Percentiles rank a stretch among this genome's conserved stretches.
Conservation (phyloP, 2,113 vertebrate genomes). For the Pelobates fuscus region DNA sequence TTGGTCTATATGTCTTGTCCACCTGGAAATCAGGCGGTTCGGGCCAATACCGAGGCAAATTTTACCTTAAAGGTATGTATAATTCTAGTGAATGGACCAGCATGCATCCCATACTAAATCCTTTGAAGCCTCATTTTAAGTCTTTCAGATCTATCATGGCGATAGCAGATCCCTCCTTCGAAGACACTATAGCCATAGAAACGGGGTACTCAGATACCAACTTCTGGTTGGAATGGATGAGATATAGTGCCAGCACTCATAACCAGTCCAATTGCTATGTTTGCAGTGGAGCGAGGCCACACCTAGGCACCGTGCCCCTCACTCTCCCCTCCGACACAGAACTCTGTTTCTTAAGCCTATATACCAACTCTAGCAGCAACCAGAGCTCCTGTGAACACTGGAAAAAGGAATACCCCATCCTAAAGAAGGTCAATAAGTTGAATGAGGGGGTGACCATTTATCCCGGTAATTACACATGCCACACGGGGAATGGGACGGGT, state of each 20-base stretch:
- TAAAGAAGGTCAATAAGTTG: no score
- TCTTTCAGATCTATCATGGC: no score
- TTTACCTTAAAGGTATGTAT: not conserved
- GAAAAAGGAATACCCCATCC: no score
- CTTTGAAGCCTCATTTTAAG: no score
- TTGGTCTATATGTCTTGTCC: no score
- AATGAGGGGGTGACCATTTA: no score
- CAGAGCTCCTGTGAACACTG: not conserved
- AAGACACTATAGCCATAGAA: no score
- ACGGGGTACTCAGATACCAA: not conserved
- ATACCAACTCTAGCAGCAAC: not conserved
- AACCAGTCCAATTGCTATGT: not conserved
- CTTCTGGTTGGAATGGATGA: constrained; percentile 4
- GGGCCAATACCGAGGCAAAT: not conserved
- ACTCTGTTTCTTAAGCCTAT: not conserved
- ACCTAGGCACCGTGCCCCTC: not conserved
- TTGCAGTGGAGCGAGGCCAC: not conserved
- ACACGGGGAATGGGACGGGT: no score
- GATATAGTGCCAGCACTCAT: not conserved
- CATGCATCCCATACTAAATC: no score
- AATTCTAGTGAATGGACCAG: not conserved
- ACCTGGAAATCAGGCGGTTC: not conserved
- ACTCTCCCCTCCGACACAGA: not conserved
- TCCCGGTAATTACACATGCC: no score
- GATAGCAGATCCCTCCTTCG: no score